Conservation (phyloP, 2,888 invertebrate genomes). For the Heliconius hortense region DNA sequence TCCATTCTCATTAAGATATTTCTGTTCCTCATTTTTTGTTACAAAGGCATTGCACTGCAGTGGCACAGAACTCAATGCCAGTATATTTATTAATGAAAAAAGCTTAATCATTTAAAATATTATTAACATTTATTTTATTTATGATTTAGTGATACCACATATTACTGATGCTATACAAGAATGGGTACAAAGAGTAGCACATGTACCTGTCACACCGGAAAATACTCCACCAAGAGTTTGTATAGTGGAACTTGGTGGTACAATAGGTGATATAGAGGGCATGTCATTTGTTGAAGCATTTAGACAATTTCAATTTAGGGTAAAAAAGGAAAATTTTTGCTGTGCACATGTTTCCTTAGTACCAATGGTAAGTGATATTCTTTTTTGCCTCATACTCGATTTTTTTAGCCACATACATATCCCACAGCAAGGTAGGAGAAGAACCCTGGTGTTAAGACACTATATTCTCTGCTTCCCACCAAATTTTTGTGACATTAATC, state of each 20-base stretch:
- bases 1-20: too few species aligned
- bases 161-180: slow-evolving; percentile 99
- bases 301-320: slow-evolving; percentile 97
- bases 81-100: too few species aligned
- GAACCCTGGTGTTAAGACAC: too few species aligned
- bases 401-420: too few species aligned
- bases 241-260: slow-evolving; percentile 97
- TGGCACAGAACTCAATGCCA: too few species aligned
- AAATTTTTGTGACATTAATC: too few species aligned
- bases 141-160: slow-evolving; percentile 93
- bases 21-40: too few species aligned
- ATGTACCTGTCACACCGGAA: slow-evolving; percentile 89
- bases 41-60: too few species aligned
- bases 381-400: too few species aligned
- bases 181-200: slow-evolving; percentile 97
- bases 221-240: slow-evolving; percentile 88
- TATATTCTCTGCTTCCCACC: too few species aligned
- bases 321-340: slow-evolving; percentile 96
- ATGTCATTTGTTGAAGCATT: slow-evolving; percentile 99
- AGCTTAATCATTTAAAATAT: not conserved
- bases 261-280: slow-evolving; percentile 99
- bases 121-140: slow-evolving; percentile 16
- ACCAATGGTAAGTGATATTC: slow-evolving; percentile 86
- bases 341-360: slow-evolving; percentile 98
- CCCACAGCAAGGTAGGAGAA: too few species aligned